Percentiles rank a stretch among this genome's conserved stretches.
These are phyloP conservation scores for Myiotriccus ornatus DNA, from an alignment of 2,797 vertebrate species.

Conservation along the genomic window DNA sequence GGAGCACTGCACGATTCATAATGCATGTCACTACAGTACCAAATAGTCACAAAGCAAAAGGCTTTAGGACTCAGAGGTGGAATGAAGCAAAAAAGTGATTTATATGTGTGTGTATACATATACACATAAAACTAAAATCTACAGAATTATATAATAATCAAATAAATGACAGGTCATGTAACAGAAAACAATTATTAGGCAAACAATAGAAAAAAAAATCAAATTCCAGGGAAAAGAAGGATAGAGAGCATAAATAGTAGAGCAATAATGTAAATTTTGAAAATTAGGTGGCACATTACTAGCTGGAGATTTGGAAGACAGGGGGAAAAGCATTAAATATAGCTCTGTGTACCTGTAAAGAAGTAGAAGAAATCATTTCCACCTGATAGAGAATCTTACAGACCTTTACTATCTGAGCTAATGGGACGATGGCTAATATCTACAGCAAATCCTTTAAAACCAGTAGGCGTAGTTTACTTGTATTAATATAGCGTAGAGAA, in stretches of 20 bases:
- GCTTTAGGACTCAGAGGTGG: background rate
- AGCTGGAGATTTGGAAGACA: background rate
- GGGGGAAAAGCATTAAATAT: background rate
- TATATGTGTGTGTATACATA: too few relatives aligned
- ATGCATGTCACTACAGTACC: background rate
- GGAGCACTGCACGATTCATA: background rate
- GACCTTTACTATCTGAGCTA: background rate
- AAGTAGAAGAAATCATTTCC: background rate
- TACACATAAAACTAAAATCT: background rate
- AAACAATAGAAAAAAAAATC: background rate
- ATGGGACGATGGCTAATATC: background rate
- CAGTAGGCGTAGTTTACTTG: background rate
- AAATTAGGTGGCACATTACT: background rate
- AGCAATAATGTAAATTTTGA: background rate
- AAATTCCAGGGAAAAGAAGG: background rate
- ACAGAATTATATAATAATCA: background rate
- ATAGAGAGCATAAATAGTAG: background rate
- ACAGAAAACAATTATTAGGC: background rate
- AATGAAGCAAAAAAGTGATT: background rate
- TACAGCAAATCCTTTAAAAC: background rate
- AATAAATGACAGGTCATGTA: background rate
- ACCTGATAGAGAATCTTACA: background rate
- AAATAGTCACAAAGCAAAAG: background rate
- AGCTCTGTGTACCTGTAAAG: background rate
- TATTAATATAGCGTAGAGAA: background rate